Evolutionary conservation across 2,797 vertebrate species (phyloP).

Genomic region (Darevskia mixta): DNA sequence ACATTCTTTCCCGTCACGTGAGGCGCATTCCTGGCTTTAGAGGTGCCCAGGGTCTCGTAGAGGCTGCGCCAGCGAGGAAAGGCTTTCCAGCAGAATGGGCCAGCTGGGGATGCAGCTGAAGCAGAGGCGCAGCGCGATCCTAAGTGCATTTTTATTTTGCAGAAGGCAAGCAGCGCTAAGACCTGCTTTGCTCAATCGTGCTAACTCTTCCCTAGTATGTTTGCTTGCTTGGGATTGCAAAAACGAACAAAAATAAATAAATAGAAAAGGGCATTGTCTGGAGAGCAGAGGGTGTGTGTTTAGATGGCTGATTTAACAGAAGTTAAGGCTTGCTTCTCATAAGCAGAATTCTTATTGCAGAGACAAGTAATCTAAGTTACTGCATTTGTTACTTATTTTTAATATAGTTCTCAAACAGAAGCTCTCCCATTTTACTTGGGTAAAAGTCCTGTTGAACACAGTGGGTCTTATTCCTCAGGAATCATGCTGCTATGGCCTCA

Average conservation of each 20-base stretch:
- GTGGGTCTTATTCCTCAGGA: background rate
- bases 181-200: too few species aligned
- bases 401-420: too few species aligned
- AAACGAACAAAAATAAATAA: too few species aligned
- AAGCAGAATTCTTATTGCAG: too few species aligned
- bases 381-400: too few species aligned
- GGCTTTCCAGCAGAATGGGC: background rate
- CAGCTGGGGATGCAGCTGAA: background rate
- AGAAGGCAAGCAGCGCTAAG: too few species aligned
- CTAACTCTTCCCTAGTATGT: too few species aligned
- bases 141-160: background rate
- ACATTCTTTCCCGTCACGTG: conserved; percentile 15
- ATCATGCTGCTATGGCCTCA: too few species aligned
- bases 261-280: background rate
- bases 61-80: background rate
- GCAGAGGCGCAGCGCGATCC: background rate
- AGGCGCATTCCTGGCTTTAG: conserved; percentile 20
- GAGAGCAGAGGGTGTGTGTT: background rate
- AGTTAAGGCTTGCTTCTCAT: too few species aligned
- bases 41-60: background rate
- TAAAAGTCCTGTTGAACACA: background rate
- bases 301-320: background rate
- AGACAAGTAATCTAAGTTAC: background rate
- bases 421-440: too few species aligned
- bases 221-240: too few species aligned